These are phyloP conservation scores for Oreocharis arfaki DNA, from an alignment of 2,113 vertebrate genomes.

Conservation along the genomic window DNA sequence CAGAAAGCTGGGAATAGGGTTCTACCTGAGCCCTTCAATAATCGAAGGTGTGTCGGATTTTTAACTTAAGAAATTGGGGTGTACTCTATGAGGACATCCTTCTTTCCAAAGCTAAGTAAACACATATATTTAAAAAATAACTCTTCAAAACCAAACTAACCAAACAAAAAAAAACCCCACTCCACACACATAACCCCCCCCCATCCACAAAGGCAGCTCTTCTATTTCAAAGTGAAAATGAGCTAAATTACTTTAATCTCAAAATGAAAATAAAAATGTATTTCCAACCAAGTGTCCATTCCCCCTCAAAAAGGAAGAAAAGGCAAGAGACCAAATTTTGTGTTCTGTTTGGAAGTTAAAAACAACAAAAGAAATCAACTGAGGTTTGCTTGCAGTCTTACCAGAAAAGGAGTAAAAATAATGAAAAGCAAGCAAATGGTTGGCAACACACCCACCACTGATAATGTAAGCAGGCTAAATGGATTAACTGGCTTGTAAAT, in stretches of 20 bases:
- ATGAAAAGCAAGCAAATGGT: background rate
- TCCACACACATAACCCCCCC: fast-evolving
- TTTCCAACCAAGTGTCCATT: background rate
- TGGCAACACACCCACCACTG: background rate
- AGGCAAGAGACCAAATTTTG: background rate
- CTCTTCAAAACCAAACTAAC: background rate
- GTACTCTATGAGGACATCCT: background rate
- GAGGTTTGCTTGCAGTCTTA: background rate
- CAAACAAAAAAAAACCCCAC: background rate
- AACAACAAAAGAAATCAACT: background rate
- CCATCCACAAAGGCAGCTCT: background rate
- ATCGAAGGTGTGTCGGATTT: background rate
- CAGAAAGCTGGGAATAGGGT: background rate
- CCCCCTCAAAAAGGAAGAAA: background rate
- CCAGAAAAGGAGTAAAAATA: background rate
- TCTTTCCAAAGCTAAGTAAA: background rate
- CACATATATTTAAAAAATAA: background rate
- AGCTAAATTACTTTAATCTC: background rate
- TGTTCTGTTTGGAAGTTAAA: background rate
- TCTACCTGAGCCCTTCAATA: background rate
- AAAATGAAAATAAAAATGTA: background rate
- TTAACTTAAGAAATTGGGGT: background rate
- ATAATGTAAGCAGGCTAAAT: fast-evolving
- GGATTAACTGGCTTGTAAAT: background rate
- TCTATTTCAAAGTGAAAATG: background rate